These are phyloP conservation scores for Amphiura filiformis DNA, from an alignment of 35 echinoderm and acorn worm species.

Conservation along the genomic window DNA sequence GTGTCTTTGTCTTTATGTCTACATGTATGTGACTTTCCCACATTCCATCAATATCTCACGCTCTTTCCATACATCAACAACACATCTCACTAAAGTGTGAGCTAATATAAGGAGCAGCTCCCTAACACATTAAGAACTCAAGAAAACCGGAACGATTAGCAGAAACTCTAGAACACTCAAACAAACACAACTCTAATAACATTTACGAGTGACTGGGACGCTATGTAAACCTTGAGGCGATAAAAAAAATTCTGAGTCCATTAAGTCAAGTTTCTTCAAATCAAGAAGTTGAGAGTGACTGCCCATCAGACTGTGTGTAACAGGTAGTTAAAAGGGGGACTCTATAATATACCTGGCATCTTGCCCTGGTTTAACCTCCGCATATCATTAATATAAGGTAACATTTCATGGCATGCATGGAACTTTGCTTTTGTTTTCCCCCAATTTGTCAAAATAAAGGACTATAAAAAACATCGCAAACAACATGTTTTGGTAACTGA, in stretches of 20 bases:
- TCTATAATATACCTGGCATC: not conserved
- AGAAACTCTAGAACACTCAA: not conserved
- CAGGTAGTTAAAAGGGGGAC: not conserved
- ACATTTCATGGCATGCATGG: not conserved
- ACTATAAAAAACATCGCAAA: not conserved
- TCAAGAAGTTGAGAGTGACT: not conserved
- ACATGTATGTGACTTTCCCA: too few relatives aligned
- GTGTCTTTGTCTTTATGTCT: too few relatives aligned
- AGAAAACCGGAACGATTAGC: not conserved
- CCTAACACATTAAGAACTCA: not conserved
- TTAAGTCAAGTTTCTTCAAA: conserved; percentile 1
- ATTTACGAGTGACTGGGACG: not conserved
- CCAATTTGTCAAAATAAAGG: not conserved
- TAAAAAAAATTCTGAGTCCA: not conserved
- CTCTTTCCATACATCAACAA: too few relatives aligned
- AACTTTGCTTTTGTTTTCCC: not conserved
- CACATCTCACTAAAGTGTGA: too few relatives aligned
- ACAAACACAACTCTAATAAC: not conserved
- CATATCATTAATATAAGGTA: not conserved
- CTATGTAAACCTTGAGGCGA: not conserved
- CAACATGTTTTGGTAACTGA: too few relatives aligned
- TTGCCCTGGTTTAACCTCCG: not conserved
- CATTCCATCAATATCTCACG: too few relatives aligned
- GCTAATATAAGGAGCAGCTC: too few relatives aligned
- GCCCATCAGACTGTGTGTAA: not conserved